Evolutionary conservation across 2,888 invertebrate species (phyloP).

Genomic region (Melieria omissa): DNA sequence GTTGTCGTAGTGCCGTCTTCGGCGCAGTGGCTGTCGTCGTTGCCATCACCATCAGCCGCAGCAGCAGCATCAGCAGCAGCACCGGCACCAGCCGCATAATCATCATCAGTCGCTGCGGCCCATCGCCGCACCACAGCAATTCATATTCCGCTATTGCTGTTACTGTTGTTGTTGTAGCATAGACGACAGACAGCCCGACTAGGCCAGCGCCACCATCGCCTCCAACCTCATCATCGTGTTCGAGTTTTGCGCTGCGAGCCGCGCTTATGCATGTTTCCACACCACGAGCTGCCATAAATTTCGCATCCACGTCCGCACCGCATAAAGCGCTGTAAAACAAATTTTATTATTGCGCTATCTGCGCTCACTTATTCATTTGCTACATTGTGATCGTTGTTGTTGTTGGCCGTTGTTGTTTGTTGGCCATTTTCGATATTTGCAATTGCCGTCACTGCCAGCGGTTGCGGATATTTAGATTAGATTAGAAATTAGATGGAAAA

Average conservation of each 20-base stretch:
- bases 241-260: slow-evolving; percentile 23
- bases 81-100: not conserved
- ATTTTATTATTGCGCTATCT: not conserved
- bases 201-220: slow-evolving; percentile 40
- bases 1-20: slow-evolving; percentile 16
- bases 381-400: not conserved
- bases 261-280: slow-evolving; percentile 45
- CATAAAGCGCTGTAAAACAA: slow-evolving; percentile 16
- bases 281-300: slow-evolving; percentile 53
- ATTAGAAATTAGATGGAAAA: slow-evolving; percentile 38
- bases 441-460: slow-evolving; percentile 8
- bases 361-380: not conserved
- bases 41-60: slow-evolving; percentile 24
- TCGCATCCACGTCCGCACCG: slow-evolving; percentile 42
- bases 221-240: slow-evolving; percentile 50
- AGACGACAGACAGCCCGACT: not conserved
- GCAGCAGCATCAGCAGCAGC: slow-evolving; percentile 1
- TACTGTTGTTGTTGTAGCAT: too few relatives aligned
- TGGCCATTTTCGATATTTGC: too few relatives aligned
- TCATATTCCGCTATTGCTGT: too few relatives aligned
- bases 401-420: not conserved
- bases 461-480: slow-evolving; percentile 44
- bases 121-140: too few relatives aligned
- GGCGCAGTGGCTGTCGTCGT: slow-evolving; percentile 31
- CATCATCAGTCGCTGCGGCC: slow-evolving; percentile 6